These are phyloP conservation scores for Bostrychus sinensis DNA, from an alignment of 2,113 vertebrate genomes.

Conservation along the genomic window DNA sequence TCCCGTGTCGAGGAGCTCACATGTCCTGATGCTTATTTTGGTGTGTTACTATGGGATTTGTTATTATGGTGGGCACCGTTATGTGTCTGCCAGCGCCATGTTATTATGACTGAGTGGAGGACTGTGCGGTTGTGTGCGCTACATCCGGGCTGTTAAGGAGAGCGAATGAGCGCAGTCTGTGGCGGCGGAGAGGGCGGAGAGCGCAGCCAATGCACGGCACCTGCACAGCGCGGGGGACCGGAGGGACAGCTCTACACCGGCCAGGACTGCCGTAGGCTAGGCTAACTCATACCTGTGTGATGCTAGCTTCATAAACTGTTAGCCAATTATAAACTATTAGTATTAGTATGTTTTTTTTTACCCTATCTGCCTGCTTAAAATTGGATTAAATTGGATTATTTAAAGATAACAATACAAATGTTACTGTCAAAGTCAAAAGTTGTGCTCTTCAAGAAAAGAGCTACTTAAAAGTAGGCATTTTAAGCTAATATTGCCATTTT, in stretches of 20 bases:
- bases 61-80: slow-evolving; percentile 59
- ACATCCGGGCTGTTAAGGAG: slow-evolving; percentile 74
- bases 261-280: neutral
- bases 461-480: too few species aligned
- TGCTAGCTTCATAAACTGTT: too few species aligned
- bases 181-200: slow-evolving; percentile 58
- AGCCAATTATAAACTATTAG: too few species aligned
- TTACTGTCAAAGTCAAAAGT: too few species aligned
- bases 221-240: slow-evolving; percentile 50
- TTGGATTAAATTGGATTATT: too few species aligned
- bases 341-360: too few species aligned
- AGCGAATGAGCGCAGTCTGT: slow-evolving; percentile 66
- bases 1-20: slow-evolving; percentile 64
- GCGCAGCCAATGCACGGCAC: slow-evolving; percentile 56
- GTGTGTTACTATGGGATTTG: slow-evolving; percentile 29
- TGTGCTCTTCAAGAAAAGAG: too few species aligned
- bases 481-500: too few species aligned
- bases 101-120: slow-evolving; percentile 66
- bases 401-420: too few species aligned
- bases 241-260: neutral
- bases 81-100: slow-evolving; percentile 77
- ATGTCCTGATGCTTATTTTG: slow-evolving; percentile 66
- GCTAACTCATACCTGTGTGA: too few species aligned
- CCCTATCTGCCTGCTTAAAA: too few species aligned
- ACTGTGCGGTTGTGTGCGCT: slow-evolving; percentile 69